Base-by-base conservation (phyloP, 2,113 vertebrate species). In the Corvus moneduloides region DNA sequence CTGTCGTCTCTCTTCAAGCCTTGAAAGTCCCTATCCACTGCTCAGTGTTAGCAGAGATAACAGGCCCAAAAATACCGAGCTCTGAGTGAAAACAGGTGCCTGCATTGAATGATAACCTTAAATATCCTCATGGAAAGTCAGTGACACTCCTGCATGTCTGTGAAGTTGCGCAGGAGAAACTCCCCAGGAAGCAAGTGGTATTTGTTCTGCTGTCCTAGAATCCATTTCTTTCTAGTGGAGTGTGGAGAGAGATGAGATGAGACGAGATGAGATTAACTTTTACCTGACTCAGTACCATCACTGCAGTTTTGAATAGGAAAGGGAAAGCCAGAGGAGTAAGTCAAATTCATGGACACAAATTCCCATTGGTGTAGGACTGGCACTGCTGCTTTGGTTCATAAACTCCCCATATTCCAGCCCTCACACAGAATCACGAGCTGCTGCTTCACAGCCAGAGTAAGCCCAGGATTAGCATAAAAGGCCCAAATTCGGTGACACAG, bases 221-320 rank as follows among this genome's bases (percentile, higher is more conserved):
- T 37, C 19, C 1, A 4, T 41, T 46, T 64, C 30, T 56, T 64
- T 82, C 46, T 58, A 0, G 0, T n/a, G 56, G 39, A 48, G 21
- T 16, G 39, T 58, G 49, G 18, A 64, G 44, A 48, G 23, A 81
- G 26, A 26, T 6, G 23, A 84, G 26, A 26, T 6, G 23, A 84
- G 26, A 26, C 23, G 33, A 78, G 30, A 28, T 11, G 16, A 66
- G 51, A 28, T 51, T 3, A 24, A 21, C 17, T 79, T 64, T 85
- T n/a, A 56, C n/a, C 41, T 64, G 20, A 5, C 55, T 55, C 33
- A 35, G 37, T 15, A 44, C 1, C 9, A 37, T 22, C 44, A 11
- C 41, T 72, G 32, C 11, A 16, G 14, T 16, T 89, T 71, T 55
- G 55, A 71, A 67, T 1, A 44, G 7, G 33, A 89, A 67, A 4